Evolutionary conservation across 2,888 invertebrate species (phyloP), one percentile per base, ranked within the genome.

Genomic region (Lysandra bellargus): DNA sequence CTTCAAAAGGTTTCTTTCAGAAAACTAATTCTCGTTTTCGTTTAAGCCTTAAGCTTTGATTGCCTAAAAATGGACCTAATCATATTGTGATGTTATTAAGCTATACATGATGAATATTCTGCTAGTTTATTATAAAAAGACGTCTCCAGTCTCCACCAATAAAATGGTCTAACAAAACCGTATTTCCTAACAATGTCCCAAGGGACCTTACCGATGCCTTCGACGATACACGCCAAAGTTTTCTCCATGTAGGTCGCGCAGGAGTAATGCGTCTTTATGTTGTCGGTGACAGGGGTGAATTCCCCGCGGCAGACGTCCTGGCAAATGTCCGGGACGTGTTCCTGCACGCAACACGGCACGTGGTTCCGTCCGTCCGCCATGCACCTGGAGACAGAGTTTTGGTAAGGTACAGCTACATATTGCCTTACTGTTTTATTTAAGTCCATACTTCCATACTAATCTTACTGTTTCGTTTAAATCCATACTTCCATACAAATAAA

Each of bases 241-340:
- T 97, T 96, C 86, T 97, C 96, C 83, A 98, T 98, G 85, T 97
- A 97, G 0, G 97, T 95, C 0, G 97, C 97, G 87, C 98, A 98
- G 2, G 97, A 97, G 88, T 98, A 97, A 85, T 98, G 97, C 0
- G 97, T 97, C 89, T 97, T 97, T 80, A 98, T 96, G 85, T 97
- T 97, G 87, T 98, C 97, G 0, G 97, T 97, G 81, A 97, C 97
- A 0, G 97, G 96, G 0, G 97, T 97, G 90, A 98, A 98, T 88
- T 98, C 97, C 44, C 98, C 98, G 1, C 97, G 95, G 87, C 98
- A 98, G 82, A 98, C 97, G 83, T 98, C 97, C 86, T 97, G 97
- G 87, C 98, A 98, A 83, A 98, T 96, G 88, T 97, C 97, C 0
- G 98, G 98, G 33, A 98, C 97, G 80, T 96, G 95, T 87, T 97